Percentiles rank a stretch among this genome's conserved stretches.
Conservation (phyloP, 2,797 vertebrate species). For the Amniataba percoides region DNA sequence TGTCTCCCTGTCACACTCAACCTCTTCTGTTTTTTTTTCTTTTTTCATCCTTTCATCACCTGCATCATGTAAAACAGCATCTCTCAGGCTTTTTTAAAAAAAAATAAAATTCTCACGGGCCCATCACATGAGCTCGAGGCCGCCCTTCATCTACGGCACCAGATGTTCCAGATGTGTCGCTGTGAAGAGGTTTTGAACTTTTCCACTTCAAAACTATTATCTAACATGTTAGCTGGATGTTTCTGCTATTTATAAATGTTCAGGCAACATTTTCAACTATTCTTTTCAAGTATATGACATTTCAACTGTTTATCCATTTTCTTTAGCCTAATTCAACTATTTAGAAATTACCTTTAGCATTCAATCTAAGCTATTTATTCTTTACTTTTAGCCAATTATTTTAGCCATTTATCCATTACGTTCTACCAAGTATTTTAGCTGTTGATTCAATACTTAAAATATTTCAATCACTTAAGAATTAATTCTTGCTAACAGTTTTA, state of each 20-base stretch:
- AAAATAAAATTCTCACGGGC: background rate
- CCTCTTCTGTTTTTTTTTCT: background rate
- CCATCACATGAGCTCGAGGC: background rate
- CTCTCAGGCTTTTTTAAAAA: background rate
- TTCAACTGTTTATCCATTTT: no score
- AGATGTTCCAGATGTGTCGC: background rate
- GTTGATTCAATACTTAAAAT: background rate
- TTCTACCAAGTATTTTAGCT: no score
- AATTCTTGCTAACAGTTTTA: background rate
- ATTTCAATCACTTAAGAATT: background rate
- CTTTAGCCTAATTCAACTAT: no score
- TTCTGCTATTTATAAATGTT: no score
- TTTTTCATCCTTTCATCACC: slow-evolving; percentile 27
- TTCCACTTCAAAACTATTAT: background rate
- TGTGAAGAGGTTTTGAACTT: background rate
- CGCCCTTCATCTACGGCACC: background rate
- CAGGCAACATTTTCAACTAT: no score
- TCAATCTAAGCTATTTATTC: no score
- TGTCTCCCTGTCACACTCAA: slow-evolving; percentile 44
- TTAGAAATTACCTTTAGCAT: no score
- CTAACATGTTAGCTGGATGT: background rate
- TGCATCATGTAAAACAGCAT: slow-evolving; percentile 30
- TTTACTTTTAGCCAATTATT: no score
- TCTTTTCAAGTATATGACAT: no score
- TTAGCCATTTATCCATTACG: background rate